Percentiles rank a stretch among this genome's conserved stretches.
Conservation (phyloP, 2,113 vertebrate genomes). For the Alligator sinensis region DNA sequence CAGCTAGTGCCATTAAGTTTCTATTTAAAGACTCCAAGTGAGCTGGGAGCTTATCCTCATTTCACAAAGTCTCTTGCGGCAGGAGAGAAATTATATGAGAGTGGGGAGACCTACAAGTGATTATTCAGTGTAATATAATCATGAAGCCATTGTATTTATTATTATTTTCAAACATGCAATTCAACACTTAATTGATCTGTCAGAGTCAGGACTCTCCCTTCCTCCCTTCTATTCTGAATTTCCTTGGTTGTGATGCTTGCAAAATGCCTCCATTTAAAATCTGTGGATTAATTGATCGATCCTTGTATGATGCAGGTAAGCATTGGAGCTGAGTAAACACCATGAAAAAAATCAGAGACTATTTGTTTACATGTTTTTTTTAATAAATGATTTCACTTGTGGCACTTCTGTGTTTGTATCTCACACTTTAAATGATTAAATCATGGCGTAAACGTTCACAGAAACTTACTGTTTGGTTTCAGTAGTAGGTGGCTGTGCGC, state of each 20-base stretch:
- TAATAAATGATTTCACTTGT: constrained; percentile 32
- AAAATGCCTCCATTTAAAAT: no score
- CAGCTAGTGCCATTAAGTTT: constrained; percentile 2
- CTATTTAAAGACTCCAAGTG: not conserved
- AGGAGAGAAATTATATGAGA: not conserved
- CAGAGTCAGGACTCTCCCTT: not conserved
- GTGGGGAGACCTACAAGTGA: not conserved
- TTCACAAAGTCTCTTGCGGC: not conserved
- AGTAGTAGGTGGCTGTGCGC: not conserved
- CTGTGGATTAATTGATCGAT: no score
- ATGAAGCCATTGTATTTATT: not conserved
- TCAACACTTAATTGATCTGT: not conserved
- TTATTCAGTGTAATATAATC: not conserved
- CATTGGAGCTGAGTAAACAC: constrained; percentile 37
- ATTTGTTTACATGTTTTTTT: constrained; percentile 44
- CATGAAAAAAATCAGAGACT: constrained; percentile 1
- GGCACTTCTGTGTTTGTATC: constrained; percentile 20
- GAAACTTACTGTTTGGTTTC: not conserved
- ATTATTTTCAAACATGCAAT: not conserved
- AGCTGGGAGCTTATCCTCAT: not conserved
- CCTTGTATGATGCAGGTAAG: not conserved
- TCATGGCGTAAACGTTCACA: not conserved
- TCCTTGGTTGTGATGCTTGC: no score
- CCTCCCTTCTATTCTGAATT: not conserved
- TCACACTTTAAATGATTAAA: not conserved